These are phyloP conservation scores for Cosmia pyralina DNA, from an alignment of 2,888 invertebrate species.

Conservation along the genomic window DNA sequence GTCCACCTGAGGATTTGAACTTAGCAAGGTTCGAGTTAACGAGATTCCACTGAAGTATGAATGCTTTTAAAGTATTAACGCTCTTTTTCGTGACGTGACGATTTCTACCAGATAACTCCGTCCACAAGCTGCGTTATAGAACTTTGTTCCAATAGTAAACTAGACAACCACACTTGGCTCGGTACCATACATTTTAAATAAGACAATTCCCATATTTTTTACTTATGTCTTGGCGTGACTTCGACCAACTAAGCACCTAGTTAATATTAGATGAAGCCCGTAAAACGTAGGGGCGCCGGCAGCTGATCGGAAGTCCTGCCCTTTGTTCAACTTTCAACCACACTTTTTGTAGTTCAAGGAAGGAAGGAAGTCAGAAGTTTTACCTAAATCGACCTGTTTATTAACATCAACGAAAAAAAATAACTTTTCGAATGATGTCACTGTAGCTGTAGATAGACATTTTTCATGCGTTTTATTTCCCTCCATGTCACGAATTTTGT, in stretches of 20 bases:
- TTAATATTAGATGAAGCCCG: constrained; percentile 88
- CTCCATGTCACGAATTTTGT: constrained; percentile 72
- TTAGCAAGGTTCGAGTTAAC: too few species aligned
- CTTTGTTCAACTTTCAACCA: constrained; percentile 86
- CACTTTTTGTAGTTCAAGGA: constrained; percentile 79
- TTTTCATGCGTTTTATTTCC: constrained; percentile 57
- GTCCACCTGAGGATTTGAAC: too few species aligned
- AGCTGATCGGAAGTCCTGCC: constrained; percentile 90
- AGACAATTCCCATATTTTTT: constrained; percentile 63
- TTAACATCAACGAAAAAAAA: constrained; percentile 19
- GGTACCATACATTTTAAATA: constrained; percentile 51
- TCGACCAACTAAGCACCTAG: constrained; percentile 70
- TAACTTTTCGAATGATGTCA: constrained; percentile 19
- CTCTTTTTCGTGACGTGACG: too few species aligned
- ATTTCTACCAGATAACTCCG: too few species aligned
- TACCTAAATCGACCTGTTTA: constrained; percentile 65
- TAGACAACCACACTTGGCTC: constrained; percentile 7
- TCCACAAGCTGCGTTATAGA: too few species aligned
- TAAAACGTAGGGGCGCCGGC: constrained; percentile 85
- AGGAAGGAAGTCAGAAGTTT: constrained; percentile 80
- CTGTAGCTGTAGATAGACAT: constrained; percentile 32
- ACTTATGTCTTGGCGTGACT: constrained; percentile 71
- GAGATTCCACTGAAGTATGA: too few species aligned
- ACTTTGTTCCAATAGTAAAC: constrained; percentile 4
- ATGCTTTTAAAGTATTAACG: too few species aligned